These are phyloP conservation scores for Cerastis leucographa DNA, from an alignment of 2,888 invertebrate genomes.

Conservation along the genomic window DNA sequence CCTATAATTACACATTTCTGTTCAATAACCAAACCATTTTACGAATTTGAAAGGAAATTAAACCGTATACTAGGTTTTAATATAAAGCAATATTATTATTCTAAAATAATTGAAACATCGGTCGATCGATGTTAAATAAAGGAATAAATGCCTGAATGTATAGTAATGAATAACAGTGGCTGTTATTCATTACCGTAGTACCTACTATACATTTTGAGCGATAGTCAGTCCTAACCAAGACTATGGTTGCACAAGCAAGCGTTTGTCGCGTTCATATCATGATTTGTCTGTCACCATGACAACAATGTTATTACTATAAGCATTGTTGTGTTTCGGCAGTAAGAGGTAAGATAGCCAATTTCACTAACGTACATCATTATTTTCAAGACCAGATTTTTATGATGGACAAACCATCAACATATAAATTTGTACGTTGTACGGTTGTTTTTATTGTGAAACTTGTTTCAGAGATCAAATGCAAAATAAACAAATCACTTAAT, in stretches of 20 bases:
- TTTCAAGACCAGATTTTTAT: no score
- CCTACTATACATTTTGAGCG: neutral
- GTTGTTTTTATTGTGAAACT: neutral
- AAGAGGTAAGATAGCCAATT: neutral
- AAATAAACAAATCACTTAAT: neutral
- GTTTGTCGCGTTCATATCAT: neutral
- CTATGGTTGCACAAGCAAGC: neutral
- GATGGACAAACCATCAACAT: no score
- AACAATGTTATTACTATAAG: neutral
- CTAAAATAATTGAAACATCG: neutral
- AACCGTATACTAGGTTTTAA: neutral
- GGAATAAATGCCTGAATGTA: neutral
- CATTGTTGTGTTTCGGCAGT: neutral
- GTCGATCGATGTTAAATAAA: neutral
- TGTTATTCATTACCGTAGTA: no score
- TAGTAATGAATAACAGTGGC: no score
- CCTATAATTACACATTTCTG: slow-evolving; percentile 14
- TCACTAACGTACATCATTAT: neutral
- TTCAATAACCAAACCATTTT: slow-evolving; percentile 21
- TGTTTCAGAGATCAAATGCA: neutral
- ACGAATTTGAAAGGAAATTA: slow-evolving; percentile 19
- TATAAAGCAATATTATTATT: neutral
- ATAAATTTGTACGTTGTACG: no score
- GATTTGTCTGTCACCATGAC: neutral
- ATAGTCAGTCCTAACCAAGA: neutral